Evolutionary conservation across 2,113 vertebrate species (phyloP).

Genomic region (Nothoprocta pentlandii): DNA sequence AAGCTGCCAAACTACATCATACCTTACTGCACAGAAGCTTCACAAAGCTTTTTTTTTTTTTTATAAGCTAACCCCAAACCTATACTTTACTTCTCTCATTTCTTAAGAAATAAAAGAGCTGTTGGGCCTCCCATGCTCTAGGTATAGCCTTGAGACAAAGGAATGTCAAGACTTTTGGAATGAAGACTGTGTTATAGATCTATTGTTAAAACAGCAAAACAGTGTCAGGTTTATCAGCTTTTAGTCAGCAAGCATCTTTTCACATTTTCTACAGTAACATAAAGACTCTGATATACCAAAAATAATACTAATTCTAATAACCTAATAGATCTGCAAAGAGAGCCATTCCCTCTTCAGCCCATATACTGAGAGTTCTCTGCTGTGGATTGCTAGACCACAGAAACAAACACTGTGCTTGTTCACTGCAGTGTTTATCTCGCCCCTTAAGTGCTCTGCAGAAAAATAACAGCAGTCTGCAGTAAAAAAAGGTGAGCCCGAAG

Average conservation of each 20-base stretch:
- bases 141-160: not conserved
- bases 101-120: not conserved
- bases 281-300: not conserved
- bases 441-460: not conserved
- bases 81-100: not conserved
- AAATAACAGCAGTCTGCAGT: not conserved
- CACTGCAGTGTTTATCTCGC: not conserved
- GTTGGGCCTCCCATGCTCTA: not conserved
- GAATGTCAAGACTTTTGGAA: not conserved
- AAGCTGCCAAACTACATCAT: not conserved
- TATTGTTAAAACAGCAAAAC: not conserved
- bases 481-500: not conserved
- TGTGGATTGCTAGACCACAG: not conserved
- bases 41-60: rapidly evolving
- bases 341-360: rapidly evolving
- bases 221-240: not conserved
- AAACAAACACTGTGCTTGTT: not conserved
- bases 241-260: not conserved
- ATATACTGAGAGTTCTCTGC: not conserved
- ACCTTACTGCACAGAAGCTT: not conserved
- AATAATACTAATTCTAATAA: not conserved
- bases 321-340: not conserved
- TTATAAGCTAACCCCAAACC: not conserved
- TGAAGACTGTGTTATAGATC: not conserved
- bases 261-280: not conserved